Evolutionary conservation across 2,797 vertebrate genomes (phyloP), one percentile per base, ranked within the genome.

Genomic region (Taenioides sp.): DNA sequence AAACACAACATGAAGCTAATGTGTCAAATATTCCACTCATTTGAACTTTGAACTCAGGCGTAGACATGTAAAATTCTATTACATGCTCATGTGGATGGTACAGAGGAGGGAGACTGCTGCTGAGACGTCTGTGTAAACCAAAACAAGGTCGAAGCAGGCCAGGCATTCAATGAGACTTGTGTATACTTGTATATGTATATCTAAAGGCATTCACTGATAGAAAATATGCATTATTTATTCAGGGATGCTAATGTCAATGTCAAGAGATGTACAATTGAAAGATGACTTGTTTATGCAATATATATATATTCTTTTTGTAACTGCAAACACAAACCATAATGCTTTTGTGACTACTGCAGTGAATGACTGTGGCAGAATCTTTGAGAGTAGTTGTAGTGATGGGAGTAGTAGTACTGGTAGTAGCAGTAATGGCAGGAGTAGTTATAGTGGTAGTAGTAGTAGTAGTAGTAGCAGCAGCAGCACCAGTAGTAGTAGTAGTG

Each of bases 1-100:
- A 88, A 87, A 92, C 92, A 92, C 86, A 88, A 78, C 86, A 84
- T 82, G 76, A 78, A 82, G 82, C 80, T 85, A 68, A 76, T 88
- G 85, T 87, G 81, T 88, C 82, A 90, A 86, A 89, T 84, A 80
- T 85, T 86, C 79, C 74, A 62, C 76, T 66, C 59, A 70, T 65
- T 57, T 65, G 64, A 79, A 70, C 66, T 75, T 31, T 84, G 77
- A 79, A 73, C 80, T 78, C 72, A 71, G 70, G 77, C 87, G 84
- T 58, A 54, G 76, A 84, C 67, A 70, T n/a, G 49, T 34, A 22
- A 82, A 83, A 47, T 60, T 66, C 76, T 70, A 74, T 74, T 22
- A 27, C 54, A 57, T 31, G 54, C 80, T 75, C 70, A 78, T 89
- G 79, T 80, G 82, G 67, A 77, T 67, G 74, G 74, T 62, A 61